phyloP scores from a whole-genome alignment of 2,113 vertebrate genomes.

The Trematocara macrostoma region DNA sequence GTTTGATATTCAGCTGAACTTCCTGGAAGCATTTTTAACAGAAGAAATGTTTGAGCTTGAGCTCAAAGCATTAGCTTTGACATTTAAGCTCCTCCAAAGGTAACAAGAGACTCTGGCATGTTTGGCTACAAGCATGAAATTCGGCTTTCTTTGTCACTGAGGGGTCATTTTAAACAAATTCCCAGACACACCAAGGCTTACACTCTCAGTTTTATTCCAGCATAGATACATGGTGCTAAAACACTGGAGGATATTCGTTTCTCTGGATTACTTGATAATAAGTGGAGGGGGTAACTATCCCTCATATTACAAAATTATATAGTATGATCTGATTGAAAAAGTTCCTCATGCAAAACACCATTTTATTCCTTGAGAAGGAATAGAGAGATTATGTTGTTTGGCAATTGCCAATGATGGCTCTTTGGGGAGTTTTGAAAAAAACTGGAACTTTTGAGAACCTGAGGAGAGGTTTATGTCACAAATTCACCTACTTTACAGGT shows the following conservation, averaged over 20 bases:
- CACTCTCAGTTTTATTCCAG: neutral
- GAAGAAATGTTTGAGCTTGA: neutral
- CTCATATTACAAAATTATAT: neutral
- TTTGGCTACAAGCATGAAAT: neutral
- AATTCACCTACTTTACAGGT: neutral
- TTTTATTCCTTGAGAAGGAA: neutral
- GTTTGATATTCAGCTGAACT: neutral
- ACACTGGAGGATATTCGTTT: neutral
- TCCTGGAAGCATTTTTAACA: neutral
- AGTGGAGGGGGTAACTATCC: neutral
- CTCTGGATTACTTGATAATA: neutral
- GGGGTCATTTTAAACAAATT: neutral
- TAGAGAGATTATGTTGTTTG: neutral
- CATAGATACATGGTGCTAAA: fast-evolving
- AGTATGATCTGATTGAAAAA: neutral
- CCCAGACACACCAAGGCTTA: neutral
- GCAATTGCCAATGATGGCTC: neutral
- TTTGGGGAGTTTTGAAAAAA: neutral
- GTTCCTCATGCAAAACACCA: neutral
- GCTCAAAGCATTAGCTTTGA: neutral
- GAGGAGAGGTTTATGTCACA: neutral
- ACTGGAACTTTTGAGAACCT: neutral
- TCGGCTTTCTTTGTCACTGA: neutral
- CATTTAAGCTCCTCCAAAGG: neutral
- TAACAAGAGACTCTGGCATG: neutral